These are phyloP conservation scores for Drosophila kambysellisi DNA, from an alignment of 2,888 invertebrate species.

Conservation along the genomic window DNA sequence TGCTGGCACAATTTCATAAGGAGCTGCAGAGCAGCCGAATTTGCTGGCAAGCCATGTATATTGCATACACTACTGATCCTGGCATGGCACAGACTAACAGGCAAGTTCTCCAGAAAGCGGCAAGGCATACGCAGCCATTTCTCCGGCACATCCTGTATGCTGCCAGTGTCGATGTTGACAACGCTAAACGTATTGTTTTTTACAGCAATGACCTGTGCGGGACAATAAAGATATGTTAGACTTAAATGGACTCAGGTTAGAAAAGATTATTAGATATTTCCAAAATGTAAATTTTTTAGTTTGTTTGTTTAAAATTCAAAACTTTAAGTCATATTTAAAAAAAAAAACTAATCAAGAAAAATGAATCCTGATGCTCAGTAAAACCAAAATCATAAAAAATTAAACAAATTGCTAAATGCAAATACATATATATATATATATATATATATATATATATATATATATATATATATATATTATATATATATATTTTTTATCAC, in stretches of 20 bases:
- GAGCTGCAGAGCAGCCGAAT: slow-evolving; percentile 22
- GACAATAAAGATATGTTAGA: too few species aligned
- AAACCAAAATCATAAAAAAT: background rate
- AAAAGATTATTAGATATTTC: background rate
- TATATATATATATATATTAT: background rate
- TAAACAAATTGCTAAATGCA: background rate
- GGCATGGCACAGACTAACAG: slow-evolving; percentile 36
- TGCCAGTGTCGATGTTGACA: slow-evolving; percentile 55
- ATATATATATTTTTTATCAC: background rate
- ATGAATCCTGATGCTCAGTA: background rate
- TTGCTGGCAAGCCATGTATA: slow-evolving; percentile 44
- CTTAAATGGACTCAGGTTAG: background rate
- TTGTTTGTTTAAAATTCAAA: background rate
- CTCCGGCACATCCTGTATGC: slow-evolving; percentile 8
- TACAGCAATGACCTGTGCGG: slow-evolving; percentile 24
- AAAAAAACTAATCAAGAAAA: background rate
- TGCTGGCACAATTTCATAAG: slow-evolving; percentile 14
- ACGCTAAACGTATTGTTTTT: slow-evolving; percentile 30
- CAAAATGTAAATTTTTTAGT: background rate
- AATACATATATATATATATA: background rate
- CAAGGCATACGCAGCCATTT: slow-evolving; percentile 48
- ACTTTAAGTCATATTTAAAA: background rate
- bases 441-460: background rate
- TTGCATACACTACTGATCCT: slow-evolving; percentile 39
- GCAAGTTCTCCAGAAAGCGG: slow-evolving; percentile 52